Base-by-base conservation (phyloP, 2,113 vertebrate genomes). In the Odontesthes bonariensis region DNA sequence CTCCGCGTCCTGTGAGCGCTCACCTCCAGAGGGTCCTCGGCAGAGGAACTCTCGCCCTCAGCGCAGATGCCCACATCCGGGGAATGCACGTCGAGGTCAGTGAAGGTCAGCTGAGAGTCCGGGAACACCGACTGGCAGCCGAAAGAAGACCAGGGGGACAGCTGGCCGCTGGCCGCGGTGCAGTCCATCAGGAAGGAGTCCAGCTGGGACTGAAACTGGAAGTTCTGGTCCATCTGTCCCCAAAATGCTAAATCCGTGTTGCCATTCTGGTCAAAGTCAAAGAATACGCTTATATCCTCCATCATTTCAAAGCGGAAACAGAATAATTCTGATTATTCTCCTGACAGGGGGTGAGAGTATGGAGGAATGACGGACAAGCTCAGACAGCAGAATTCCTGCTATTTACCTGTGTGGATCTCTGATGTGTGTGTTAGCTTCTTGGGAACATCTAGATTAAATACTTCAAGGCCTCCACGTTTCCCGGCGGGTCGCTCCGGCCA, bases 391-490 rank as follows among this genome's bases (percentile, higher is more conserved):
- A 20, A 27, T 51, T n/a, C 4, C 31, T 20, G 23, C 1, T 17
- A 35, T 10, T 49, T 35, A 62, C 68, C 77, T 74, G 75, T 55
- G 53, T 44, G 64, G 19, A 47, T 32, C 53, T 81, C 53, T 69
- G 47, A 49, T 14, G 73, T 87, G 72, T 87, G 72, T 81, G 84
- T 61, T 76, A 23, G 67, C 58, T 55, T n/a, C 27, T 4, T 27
- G 59, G 75, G 33, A 69, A 60, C 75, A 75, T 84, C 77, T 54
- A 85, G 84, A 83, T 94, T 94, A 94, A 94, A 95, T 94, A 94
- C 81, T 88, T 85, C 6, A 55, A 68, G 87, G 49, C 81, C 86
- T 79, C 27, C 5, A 32, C 51, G 75, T 47, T 75, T 72, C 91
- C 64, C 89, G 51, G 84, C 78, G 66, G 90, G 91, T 77, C 70